A percentile compares a stretch with the other conserved stretches of the same genome.
These are phyloP conservation scores for Deroplatys truncata DNA, from an alignment of 2,888 invertebrate species.

Conservation along the genomic window DNA sequence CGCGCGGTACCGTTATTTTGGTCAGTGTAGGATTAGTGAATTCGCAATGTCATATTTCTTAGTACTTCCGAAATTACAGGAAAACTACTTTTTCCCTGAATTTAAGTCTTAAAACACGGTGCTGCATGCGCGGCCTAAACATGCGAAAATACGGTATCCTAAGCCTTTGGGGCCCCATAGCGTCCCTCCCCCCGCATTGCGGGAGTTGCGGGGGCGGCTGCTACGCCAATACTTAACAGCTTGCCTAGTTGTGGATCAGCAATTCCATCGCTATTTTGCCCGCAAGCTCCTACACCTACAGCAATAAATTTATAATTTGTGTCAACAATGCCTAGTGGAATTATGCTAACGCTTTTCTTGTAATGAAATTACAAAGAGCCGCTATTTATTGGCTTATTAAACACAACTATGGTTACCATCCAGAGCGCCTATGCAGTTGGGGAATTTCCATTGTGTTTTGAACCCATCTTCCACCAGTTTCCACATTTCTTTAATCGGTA, in stretches of 20 bases:
- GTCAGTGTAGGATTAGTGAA: too few species aligned
- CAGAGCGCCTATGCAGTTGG: background rate
- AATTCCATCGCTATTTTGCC: background rate
- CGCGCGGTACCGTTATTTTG: too few species aligned
- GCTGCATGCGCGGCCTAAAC: too few species aligned
- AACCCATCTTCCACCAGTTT: background rate
- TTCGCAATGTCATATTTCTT: too few species aligned
- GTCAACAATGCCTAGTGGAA: background rate
- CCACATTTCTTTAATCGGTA: background rate
- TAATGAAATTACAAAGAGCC: background rate
- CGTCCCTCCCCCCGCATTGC: too few species aligned
- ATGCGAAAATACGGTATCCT: too few species aligned
- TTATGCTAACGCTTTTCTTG: background rate
- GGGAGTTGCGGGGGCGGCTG: too few species aligned
- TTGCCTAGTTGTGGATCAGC: background rate
- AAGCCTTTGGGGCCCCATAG: too few species aligned
- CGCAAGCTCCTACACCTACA: background rate
- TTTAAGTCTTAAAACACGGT: too few species aligned
- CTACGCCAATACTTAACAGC: too few species aligned
- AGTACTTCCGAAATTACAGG: too few species aligned
- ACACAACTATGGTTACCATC: background rate
- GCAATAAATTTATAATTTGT: background rate
- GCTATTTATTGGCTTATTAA: background rate
- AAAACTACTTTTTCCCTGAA: too few species aligned
- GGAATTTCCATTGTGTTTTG: background rate